Conservation (phyloP, 1,140 invertebrate genomes). For the Drosophila takahashii region DNA sequence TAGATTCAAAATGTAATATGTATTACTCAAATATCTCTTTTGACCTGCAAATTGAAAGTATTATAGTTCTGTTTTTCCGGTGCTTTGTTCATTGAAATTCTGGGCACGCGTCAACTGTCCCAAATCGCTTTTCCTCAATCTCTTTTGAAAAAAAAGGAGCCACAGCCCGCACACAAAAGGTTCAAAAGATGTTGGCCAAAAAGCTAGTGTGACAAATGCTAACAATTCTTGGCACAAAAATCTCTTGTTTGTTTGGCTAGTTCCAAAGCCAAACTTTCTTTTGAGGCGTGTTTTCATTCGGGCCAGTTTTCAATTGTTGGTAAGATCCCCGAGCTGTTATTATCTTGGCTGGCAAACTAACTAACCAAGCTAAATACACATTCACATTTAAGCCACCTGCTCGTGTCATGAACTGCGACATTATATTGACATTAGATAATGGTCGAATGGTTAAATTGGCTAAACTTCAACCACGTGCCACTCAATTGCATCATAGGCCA, state of each 20-base stretch:
- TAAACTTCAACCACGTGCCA: constrained; percentile 36
- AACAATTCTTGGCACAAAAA: constrained; percentile 54
- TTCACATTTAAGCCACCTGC: constrained; percentile 26
- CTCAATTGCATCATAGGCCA: constrained; percentile 43
- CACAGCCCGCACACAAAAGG: constrained; percentile 11
- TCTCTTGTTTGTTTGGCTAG: constrained; percentile 37
- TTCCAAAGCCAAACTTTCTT: constrained; percentile 64
- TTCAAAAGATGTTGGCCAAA: constrained; percentile 37
- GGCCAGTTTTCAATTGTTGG: constrained; percentile 46
- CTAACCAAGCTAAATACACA: neutral
- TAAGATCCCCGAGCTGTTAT: constrained; percentile 44
- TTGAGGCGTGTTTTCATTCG: constrained; percentile 60
- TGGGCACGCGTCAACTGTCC: constrained; percentile 27
- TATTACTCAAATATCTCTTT: neutral
- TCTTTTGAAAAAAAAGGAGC: constrained; percentile 20
- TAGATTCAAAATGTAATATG: neutral
- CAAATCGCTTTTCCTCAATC: constrained; percentile 42
- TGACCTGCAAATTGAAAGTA: neutral
- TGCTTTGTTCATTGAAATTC: constrained; percentile 24
- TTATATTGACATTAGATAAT: constrained; percentile 70
- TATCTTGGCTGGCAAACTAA: constrained; percentile 32
- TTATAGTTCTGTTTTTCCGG: neutral
- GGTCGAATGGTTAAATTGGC: constrained; percentile 15
- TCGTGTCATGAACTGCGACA: constrained; percentile 70
- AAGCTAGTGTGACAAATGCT: constrained; percentile 42